Percentiles rank a stretch among this genome's conserved stretches.
phyloP scores from a whole-genome alignment of 2,888 invertebrate genomes.

The Antheraea yamamai region DNA sequence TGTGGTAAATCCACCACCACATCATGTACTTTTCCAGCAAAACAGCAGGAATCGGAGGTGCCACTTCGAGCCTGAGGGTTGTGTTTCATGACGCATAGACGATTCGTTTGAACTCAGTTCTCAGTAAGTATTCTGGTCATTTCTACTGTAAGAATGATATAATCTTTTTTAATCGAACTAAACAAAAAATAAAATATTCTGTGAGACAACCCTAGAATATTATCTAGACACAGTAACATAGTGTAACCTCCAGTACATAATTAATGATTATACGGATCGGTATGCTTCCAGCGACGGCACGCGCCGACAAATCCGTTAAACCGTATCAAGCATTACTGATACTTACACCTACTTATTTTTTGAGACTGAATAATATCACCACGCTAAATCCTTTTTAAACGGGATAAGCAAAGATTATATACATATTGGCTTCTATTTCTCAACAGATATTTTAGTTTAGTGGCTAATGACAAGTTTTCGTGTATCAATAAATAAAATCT shows the following conservation, averaged over 20 bases:
- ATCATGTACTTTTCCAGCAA: too few relatives aligned
- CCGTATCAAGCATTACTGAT: conserved; percentile 1
- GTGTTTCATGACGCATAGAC: too few relatives aligned
- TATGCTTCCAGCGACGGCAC: neutral
- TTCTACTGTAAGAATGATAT: neutral
- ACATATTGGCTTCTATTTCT: neutral
- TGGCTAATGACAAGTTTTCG: too few relatives aligned
- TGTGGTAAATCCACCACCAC: too few relatives aligned
- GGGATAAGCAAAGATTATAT: neutral
- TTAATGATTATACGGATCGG: conserved; percentile 13
- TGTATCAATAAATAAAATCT: too few relatives aligned
- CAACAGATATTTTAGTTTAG: too few relatives aligned
- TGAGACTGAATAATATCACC: neutral
- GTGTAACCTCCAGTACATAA: conserved; percentile 7
- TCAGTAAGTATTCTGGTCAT: too few relatives aligned
- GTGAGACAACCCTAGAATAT: neutral
- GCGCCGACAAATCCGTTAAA: neutral
- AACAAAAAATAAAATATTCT: neutral
- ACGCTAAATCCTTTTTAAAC: neutral
- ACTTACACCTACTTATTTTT: neutral
- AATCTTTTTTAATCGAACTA: neutral
- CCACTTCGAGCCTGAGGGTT: too few relatives aligned
- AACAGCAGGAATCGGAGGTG: too few relatives aligned
- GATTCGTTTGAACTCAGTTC: too few relatives aligned
- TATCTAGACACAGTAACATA: conserved; percentile 6